Base-by-base conservation (phyloP, 2,888 invertebrate species). In the Tineola bisselliella region DNA sequence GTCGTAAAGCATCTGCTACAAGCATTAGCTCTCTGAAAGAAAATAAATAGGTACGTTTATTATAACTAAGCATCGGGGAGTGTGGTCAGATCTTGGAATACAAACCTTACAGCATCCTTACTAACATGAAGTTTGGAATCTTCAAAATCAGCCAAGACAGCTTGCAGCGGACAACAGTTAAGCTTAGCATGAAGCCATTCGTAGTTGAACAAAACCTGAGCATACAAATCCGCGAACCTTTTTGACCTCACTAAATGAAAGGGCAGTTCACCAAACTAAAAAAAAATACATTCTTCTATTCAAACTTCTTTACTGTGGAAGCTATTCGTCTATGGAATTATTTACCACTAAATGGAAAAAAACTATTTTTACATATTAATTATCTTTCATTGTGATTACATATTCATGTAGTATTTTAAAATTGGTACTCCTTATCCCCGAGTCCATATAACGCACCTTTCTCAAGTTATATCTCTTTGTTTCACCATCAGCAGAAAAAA, bases 151-250 rank as follows among this genome's bases (percentile, higher is more conserved):
- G 96, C 94, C 8, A 99, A 86, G 0, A 98, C 94, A 0, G 97
- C 94, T 78, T 98, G 98, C 12, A 99, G 88, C 0, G 99, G 98
- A 75, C 98, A 98, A 69, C 97, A 96, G 66, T 94, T 94, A 0
- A 98, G 88, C 75, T 99, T 99, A 0, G 98, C 97, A 74, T 98
- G 97, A 0, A 99, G 88, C 97, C 98, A 99, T 70, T 96, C 94
- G 76, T 98, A 99, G 81, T 98, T 98, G 82, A 99, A 99, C 0
- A 99, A 88, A 0, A 98, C 98, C 72, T 97, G 91, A 48, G 93
- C 92, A 73, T 96, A 96, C 13, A 99, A 86, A 76, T 98, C 97
- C 61, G 93, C 92, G 73, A 95, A 95, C 38, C 98, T 90, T 64
- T 95, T 92, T 0, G 98, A 94, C 6, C 98, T 90, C 0, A 98